Evolutionary conservation across 1,140 invertebrate species (phyloP).

Genomic region (Bombyx mandarina): DNA sequence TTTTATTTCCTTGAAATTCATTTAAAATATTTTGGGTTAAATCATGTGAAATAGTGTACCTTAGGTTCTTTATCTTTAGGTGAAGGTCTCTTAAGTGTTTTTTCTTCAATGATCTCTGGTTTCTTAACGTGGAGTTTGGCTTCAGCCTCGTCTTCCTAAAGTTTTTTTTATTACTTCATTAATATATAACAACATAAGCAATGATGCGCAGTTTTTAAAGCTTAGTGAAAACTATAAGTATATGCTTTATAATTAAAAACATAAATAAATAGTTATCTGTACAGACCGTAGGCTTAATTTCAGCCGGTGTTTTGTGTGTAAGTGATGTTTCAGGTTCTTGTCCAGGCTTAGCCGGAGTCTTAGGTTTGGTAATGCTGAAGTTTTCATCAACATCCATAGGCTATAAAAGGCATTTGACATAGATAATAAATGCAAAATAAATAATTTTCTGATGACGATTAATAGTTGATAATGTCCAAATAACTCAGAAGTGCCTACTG

Average conservation of each 20-base stretch:
- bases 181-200: not conserved
- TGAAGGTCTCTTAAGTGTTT: slow-evolving; percentile 55
- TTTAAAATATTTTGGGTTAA: slow-evolving; percentile 6
- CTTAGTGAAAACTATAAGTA: no score
- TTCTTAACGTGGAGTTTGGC: slow-evolving; percentile 61
- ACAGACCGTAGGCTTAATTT: slow-evolving; percentile 62
- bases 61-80: slow-evolving; percentile 44
- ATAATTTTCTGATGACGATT: not conserved
- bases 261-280: slow-evolving; percentile 16
- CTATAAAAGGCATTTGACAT: slow-evolving; percentile 25
- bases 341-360: slow-evolving; percentile 45
- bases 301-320: slow-evolving; percentile 63
- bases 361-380: slow-evolving; percentile 48
- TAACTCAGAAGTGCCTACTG: no score
- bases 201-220: no score
- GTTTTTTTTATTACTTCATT: slow-evolving; percentile 12
- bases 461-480: no score
- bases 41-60: slow-evolving; percentile 26
- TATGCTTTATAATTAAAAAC: not conserved
- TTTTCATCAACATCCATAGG: slow-evolving; percentile 63
- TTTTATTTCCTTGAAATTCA: not conserved
- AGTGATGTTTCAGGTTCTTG: slow-evolving; percentile 57
- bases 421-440: not conserved
- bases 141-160: slow-evolving; percentile 57
- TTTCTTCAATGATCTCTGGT: slow-evolving; percentile 60